phyloP scores from a whole-genome alignment of 2,888 invertebrate genomes.

The Choreutis nemorana region DNA sequence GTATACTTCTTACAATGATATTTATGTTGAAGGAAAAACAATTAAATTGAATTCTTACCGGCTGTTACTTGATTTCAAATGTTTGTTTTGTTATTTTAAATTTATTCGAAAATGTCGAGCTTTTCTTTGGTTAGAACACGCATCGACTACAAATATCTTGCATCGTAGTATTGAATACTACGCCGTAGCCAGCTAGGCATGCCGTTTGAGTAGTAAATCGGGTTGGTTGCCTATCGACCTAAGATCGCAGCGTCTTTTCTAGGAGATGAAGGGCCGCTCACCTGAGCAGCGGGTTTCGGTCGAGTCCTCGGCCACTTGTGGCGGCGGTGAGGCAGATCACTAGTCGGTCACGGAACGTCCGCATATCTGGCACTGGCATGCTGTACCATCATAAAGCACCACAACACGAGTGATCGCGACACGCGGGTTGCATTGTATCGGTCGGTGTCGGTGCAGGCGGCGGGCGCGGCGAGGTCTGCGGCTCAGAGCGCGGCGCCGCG shows the following conservation, averaged over 20 bases:
- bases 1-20: too few relatives aligned
- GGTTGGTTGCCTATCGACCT: constrained; percentile 42
- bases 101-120: too few relatives aligned
- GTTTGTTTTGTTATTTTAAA: too few relatives aligned
- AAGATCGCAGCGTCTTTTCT: constrained; percentile 42
- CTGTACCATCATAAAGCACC: constrained; percentile 62
- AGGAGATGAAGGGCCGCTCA: constrained; percentile 49
- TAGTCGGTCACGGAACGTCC: constrained; percentile 56
- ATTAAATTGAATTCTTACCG: too few relatives aligned
- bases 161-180: too few relatives aligned
- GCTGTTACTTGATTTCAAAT: too few relatives aligned
- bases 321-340: constrained; percentile 34
- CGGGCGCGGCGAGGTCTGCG: constrained; percentile 18
- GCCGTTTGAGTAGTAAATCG: too few relatives aligned
- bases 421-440: constrained; percentile 46
- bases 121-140: too few relatives aligned
- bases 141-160: too few relatives aligned
- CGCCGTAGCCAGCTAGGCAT: too few relatives aligned
- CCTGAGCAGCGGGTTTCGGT: constrained; percentile 51
- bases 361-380: constrained; percentile 57
- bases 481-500: constrained; percentile 26
- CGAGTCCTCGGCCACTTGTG: constrained; percentile 58
- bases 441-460: constrained; percentile 17
- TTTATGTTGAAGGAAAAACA: too few relatives aligned
- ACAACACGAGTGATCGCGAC: constrained; percentile 53